These are phyloP conservation scores for Blastobasis adustella DNA, from an alignment of 2,888 invertebrate species.

Conservation along the genomic window DNA sequence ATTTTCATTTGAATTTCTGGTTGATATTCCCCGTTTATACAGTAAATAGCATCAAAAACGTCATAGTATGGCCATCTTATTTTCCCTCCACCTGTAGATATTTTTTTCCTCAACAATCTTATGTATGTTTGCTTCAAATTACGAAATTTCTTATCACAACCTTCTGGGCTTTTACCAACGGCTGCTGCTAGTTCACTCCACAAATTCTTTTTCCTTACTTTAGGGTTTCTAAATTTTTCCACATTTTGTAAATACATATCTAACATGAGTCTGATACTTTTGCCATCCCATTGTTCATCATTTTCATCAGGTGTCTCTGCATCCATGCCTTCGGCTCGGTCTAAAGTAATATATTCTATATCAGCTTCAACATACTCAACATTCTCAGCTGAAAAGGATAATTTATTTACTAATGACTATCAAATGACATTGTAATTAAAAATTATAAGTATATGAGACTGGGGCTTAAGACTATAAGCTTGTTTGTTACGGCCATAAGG, in stretches of 20 bases:
- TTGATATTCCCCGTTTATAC: constrained; percentile 53
- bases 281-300: constrained; percentile 61
- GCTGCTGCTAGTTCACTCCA: constrained; percentile 54
- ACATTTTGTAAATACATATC: constrained; percentile 52
- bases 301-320: constrained; percentile 42
- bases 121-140: constrained; percentile 64
- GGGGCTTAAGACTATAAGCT: too few relatives aligned
- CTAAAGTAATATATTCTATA: constrained; percentile 42
- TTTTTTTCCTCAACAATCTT: constrained; percentile 53
- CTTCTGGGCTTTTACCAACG: constrained; percentile 53
- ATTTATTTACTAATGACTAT: too few relatives aligned
- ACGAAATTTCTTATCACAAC: constrained; percentile 64
- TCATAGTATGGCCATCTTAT: constrained; percentile 66
- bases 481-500: too few relatives aligned
- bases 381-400: constrained; percentile 34
- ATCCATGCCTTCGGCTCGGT: constrained; percentile 42
- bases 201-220: constrained; percentile 61
- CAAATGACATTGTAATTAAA: too few relatives aligned
- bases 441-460: too few relatives aligned
- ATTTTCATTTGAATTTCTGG: constrained; percentile 56
- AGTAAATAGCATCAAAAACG: constrained; percentile 58
- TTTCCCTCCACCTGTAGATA: constrained; percentile 35
- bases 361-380: constrained; percentile 47
- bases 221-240: constrained; percentile 58
- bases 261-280: constrained; percentile 43